phyloP scores from a whole-genome alignment of 2,888 invertebrate species.

The Zhengitettix transpicula region DNA sequence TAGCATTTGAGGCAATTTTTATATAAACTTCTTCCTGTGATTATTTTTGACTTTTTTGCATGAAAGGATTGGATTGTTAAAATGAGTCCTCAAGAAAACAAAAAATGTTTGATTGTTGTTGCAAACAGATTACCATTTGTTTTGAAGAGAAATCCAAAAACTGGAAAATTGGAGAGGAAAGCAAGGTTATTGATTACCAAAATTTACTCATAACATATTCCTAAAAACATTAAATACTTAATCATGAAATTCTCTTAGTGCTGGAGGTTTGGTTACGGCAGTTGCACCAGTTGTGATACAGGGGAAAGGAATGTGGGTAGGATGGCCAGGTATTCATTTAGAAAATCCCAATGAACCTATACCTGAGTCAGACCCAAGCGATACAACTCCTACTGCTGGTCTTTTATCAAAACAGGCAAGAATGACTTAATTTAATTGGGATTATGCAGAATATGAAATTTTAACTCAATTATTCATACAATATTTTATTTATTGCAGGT shows the following conservation, averaged over 20 bases:
- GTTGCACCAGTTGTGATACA: slow-evolving; percentile 80
- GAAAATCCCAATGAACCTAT: slow-evolving; percentile 60
- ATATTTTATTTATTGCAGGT: slow-evolving; percentile 36
- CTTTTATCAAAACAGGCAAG: slow-evolving; percentile 62
- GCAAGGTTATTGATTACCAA: slow-evolving; percentile 47
- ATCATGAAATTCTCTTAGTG: slow-evolving; percentile 35
- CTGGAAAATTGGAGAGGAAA: slow-evolving; percentile 56
- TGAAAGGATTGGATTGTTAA: too few relatives aligned
- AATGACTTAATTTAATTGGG: not conserved
- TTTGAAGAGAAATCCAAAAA: slow-evolving; percentile 53
- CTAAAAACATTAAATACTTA: not conserved
- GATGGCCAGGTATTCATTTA: slow-evolving; percentile 78
- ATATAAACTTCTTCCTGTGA: too few relatives aligned
- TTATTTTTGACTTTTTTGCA: too few relatives aligned
- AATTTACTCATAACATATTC: not conserved
- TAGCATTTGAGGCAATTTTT: too few relatives aligned
- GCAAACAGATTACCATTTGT: slow-evolving; percentile 83
- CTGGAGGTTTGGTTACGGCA: slow-evolving; percentile 79
- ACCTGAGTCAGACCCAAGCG: slow-evolving; percentile 72
- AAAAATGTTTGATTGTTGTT: slow-evolving; percentile 55
- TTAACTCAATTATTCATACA: not conserved
- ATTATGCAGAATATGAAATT: not conserved
- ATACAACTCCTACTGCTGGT: slow-evolving; percentile 75
- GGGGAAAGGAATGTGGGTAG: slow-evolving; percentile 74
- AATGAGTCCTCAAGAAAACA: too few relatives aligned